These are phyloP conservation scores for Pseudochirops cupreus DNA, from an alignment of 2,797 vertebrate genomes.

Conservation along the genomic window DNA sequence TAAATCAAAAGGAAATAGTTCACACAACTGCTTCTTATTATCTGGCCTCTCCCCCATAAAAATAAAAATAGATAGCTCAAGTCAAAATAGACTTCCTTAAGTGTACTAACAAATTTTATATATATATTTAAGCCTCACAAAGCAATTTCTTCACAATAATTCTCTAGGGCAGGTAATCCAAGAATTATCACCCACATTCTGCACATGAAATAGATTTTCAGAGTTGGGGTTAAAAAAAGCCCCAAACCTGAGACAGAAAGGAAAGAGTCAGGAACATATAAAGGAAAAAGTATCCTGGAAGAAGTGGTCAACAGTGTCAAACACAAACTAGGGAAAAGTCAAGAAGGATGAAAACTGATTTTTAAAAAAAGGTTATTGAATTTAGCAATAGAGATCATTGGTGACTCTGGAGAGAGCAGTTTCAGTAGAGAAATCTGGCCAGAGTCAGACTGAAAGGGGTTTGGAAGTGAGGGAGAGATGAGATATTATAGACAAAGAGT, in stretches of 20 bases:
- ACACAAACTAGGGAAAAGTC: neutral
- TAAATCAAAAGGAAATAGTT: slow-evolving; percentile 46
- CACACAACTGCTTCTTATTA: slow-evolving; percentile 40
- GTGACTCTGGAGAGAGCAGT: neutral
- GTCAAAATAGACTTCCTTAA: slow-evolving; percentile 4
- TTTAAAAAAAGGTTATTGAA: neutral
- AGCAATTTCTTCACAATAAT: neutral
- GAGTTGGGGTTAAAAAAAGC: neutral
- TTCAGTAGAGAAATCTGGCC: neutral
- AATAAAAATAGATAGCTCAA: slow-evolving; percentile 6
- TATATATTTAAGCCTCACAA: neutral
- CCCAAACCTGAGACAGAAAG: neutral
- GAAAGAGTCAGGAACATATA: neutral
- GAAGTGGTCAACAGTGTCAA: neutral
- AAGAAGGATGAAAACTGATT: neutral
- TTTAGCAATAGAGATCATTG: neutral
- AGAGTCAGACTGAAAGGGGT: neutral
- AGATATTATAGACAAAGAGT: neutral
- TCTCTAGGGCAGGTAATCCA: neutral
- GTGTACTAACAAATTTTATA: neutral
- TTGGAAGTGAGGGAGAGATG: neutral
- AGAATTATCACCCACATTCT: neutral
- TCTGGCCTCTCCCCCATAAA: slow-evolving; percentile 8
- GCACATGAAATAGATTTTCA: neutral
- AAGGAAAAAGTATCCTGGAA: neutral